Base-by-base conservation (phyloP, 2,113 vertebrate genomes). In the Anhinga rufa region DNA sequence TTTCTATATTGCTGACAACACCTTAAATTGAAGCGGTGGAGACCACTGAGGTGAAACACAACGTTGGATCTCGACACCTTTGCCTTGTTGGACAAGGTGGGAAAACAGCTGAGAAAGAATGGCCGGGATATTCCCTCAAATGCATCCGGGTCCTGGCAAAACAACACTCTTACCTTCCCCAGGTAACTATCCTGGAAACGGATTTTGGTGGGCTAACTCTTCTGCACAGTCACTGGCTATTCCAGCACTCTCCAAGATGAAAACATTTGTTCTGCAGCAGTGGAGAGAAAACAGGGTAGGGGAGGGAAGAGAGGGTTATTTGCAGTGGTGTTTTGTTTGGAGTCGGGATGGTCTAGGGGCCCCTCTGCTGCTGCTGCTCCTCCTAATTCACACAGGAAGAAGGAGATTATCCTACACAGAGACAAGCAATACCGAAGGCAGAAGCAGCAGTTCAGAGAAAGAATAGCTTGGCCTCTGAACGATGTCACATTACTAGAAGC, bases 341-440 rank as follows among this genome's bases (percentile, higher is more conserved):
- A 91, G 79, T 24, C 9, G 1, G 83, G 79, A 75, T 58, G 92
- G 61, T 84, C 49, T 4, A 9, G 51, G 79, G 75, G 74, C 79
- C 93, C 61, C 79, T 83, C 54, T 34, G 78, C 71, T 32, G 78
- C 71, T 32, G 69, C 82, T 61, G 60, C 84, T 74, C 49, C 78
- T 94, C 83, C 88, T 64, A 57, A 84, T 84, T 81, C 74, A 69
- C 93, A 88, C 84, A 65, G 93, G 93, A 88, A 88, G 61, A 2
- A 64, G 79, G 74, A 76, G 84, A 88, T 84, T 70, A 88, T 40
- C 80, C 89, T 11, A 3, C 38, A 4, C 24, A 3, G 51, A 54
- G 60, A 60, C 21, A 7, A 61, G 54, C n/a, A 14, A 14, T 1
- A 9, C 62, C 4, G 34, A n/a, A 61, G 60, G 92, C 78, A 87